These are phyloP conservation scores for Diceros bicornis DNA, from an alignment of 2,797 vertebrate genomes.

Conservation along the genomic window DNA sequence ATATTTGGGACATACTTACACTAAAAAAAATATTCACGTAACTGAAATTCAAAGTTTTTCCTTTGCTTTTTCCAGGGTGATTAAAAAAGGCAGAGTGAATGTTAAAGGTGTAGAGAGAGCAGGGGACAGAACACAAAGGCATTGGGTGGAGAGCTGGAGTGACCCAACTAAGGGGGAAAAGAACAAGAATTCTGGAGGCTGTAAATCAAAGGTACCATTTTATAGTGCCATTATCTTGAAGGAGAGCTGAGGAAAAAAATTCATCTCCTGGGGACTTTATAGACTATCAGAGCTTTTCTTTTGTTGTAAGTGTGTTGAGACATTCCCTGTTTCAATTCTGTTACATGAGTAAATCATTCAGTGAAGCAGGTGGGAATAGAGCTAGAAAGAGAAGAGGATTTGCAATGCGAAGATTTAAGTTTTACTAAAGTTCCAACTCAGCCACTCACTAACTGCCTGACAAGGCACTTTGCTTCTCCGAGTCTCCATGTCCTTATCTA, in stretches of 20 bases:
- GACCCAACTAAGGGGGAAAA: not conserved
- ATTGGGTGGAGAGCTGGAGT: not conserved
- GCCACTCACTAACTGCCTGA: not conserved
- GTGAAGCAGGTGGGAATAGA: not conserved
- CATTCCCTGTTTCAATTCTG: not conserved
- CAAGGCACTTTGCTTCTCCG: not conserved
- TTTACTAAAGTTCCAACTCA: slow-evolving; percentile 16
- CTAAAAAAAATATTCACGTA: not conserved
- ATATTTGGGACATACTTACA: not conserved
- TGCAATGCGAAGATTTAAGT: not conserved
- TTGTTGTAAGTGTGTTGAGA: not conserved
- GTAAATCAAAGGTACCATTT: not conserved
- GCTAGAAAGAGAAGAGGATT: not conserved
- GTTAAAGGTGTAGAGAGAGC: not conserved
- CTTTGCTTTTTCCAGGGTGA: not conserved
- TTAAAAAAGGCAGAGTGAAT: not conserved
- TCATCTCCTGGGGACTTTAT: not conserved
- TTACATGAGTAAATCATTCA: not conserved
- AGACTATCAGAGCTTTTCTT: not conserved
- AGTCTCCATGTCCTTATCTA: not conserved
- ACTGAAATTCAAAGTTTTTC: not conserved
- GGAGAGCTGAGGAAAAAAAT: not conserved
- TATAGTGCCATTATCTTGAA: not conserved
- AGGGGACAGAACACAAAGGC: not conserved
- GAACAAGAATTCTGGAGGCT: not conserved